Evolutionary conservation across 1,140 invertebrate genomes (phyloP).

Genomic region (Scaptomyza montana): DNA sequence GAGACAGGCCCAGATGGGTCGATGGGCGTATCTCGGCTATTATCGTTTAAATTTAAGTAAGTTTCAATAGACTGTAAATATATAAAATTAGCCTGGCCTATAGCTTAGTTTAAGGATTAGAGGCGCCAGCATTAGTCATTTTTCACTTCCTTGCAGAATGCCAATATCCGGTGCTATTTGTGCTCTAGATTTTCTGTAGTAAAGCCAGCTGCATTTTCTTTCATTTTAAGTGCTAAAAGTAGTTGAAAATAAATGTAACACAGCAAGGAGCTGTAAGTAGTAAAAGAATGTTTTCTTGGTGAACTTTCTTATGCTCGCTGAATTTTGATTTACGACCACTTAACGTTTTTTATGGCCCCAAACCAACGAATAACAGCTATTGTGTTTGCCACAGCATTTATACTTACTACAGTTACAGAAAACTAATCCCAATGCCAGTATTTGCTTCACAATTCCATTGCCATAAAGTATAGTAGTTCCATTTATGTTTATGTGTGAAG

Average conservation of each 20-base stretch:
- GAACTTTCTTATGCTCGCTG: slow-evolving; percentile 62
- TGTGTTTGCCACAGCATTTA: slow-evolving; percentile 42
- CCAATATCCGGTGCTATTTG: slow-evolving; percentile 45
- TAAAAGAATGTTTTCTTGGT: slow-evolving; percentile 41
- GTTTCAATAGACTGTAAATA: slow-evolving; percentile 69
- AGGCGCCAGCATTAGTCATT: slow-evolving; percentile 26
- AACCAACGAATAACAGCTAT: slow-evolving; percentile 32
- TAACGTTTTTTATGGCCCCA: slow-evolving; percentile 69
- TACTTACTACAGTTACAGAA: slow-evolving; percentile 23
- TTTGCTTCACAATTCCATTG: background rate
- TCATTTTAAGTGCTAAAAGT: slow-evolving; percentile 30
- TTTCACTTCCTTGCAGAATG: background rate
- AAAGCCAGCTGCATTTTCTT: slow-evolving; percentile 45
- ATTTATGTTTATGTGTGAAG: background rate
- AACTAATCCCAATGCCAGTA: slow-evolving; percentile 7
- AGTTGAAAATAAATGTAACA: slow-evolving; percentile 59
- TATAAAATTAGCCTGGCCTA: slow-evolving; percentile 50
- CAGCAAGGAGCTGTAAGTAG: slow-evolving; percentile 34
- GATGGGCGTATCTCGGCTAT: slow-evolving; percentile 12
- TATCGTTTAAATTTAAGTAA: slow-evolving; percentile 73
- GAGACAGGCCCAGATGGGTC: slow-evolving; percentile 12
- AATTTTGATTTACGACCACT: slow-evolving; percentile 77
- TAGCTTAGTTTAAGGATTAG: slow-evolving; percentile 36
- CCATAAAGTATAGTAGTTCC: slow-evolving; percentile 7
- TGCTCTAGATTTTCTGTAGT: slow-evolving; percentile 1